Base-by-base conservation (phyloP, 1,140 invertebrate genomes). In the Oryctes rhinoceros region DNA sequence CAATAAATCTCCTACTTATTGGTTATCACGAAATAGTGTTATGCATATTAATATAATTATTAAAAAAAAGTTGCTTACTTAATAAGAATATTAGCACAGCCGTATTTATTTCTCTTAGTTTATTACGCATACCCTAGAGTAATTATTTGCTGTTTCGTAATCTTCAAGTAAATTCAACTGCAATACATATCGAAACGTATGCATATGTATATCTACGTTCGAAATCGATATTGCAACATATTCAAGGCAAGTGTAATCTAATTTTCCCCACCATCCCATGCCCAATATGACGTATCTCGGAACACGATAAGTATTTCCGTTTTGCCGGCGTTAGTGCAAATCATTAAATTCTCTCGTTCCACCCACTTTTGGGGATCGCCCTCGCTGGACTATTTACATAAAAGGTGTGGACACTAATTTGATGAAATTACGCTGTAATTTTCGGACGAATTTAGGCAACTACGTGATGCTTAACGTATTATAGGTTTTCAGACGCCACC, bases 351-450 rank as follows among this genome's bases (percentile, higher is more conserved):
- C n/a, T 15, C 53, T 18, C 15, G 65, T 71, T 30, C 65, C 18
- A 13, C 9, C 13, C 24, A 71, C 5, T 71, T 71, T 67, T 71
- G 1, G 65, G 9, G 2, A 71, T 13, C 35, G 35, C 24, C 24
- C 18, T 9, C 3, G 24, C 65, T 6, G 65, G 7, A 71, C 24
- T 71, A 71, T 71, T 71, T 71, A 71, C 65, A 71, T 71, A 71
- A 71, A 71, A 71, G 18, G 65, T 71, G 65, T 30, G 20, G 20
- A 71, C 20, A 71, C 18, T 71, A 71, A 71, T 71, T 71, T 71
- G 65, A 71, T 71, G 65, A 71, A 71, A 71, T 71, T 71, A 24
- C 65, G 4, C 20, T 24, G 65, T 71, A 71, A 71, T 71, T 71
- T 71, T 71, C 65, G 11, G 20, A 13, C 20, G 65, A 71, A 71